These are phyloP conservation scores for Gymnoscopelus microlampas DNA, from an alignment of 2,797 vertebrate species.

Conservation along the genomic window DNA sequence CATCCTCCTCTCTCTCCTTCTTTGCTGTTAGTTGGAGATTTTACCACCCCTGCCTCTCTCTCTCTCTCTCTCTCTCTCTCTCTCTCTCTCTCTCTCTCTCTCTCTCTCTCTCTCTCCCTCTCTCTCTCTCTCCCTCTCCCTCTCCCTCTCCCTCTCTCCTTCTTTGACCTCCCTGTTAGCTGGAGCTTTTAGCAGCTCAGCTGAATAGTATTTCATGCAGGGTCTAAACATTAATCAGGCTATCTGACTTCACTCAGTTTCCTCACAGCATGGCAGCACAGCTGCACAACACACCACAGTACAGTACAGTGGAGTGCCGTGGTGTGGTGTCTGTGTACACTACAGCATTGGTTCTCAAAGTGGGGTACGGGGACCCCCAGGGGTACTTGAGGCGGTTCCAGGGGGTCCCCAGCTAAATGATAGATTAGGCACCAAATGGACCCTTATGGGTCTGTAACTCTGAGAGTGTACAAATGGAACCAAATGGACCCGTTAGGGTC, in stretches of 20 bases:
- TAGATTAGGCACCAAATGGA: too few relatives aligned
- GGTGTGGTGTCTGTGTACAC: too few relatives aligned
- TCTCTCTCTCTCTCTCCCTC: neutral
- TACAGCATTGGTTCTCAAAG: too few relatives aligned
- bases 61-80: conserved; percentile 9
- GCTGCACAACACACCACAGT: neutral
- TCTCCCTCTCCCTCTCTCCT: conserved; percentile 9
- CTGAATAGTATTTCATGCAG: conserved; percentile 83
- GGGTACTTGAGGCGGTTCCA: too few relatives aligned
- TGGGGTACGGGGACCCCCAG: too few relatives aligned
- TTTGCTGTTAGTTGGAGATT: conserved; percentile 5
- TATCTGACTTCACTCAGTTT: neutral
- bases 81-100: neutral
- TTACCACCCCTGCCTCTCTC: conserved; percentile 7
- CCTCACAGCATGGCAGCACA: neutral
- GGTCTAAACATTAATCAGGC: conserved; percentile 31
- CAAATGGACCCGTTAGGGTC: too few relatives aligned
- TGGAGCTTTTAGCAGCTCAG: conserved; percentile 64
- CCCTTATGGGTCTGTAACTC: too few relatives aligned
- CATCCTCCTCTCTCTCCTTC: neutral
- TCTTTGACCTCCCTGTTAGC: conserved; percentile 34
- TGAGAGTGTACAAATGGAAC: too few relatives aligned
- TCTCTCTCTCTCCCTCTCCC: neutral
- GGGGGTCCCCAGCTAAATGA: too few relatives aligned
- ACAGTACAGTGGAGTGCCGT: neutral